Evolutionary conservation across 2,888 invertebrate species (phyloP).

Genomic region (Pachliopta kotzebuea): DNA sequence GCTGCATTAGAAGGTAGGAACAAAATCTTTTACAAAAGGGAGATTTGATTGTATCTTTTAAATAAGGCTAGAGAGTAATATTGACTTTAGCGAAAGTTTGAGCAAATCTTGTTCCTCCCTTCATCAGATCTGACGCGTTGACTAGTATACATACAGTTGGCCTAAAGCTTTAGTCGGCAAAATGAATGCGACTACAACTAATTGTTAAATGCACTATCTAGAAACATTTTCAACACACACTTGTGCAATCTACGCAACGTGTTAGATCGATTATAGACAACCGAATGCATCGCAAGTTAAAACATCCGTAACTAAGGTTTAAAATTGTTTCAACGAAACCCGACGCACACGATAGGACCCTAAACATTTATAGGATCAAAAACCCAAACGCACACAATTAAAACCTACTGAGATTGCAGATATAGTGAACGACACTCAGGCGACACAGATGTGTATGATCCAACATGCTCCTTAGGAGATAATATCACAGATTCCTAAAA

Average conservation of each 20-base stretch:
- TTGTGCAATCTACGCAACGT: slow-evolving; percentile 16
- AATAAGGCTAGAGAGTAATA: not conserved
- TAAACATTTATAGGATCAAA: not conserved
- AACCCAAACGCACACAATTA: slow-evolving; percentile 17
- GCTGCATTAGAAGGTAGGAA: slow-evolving; percentile 22
- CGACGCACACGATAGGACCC: not conserved
- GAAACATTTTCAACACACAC: slow-evolving; percentile 10
- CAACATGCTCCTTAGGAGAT: slow-evolving; percentile 29
- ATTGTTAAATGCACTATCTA: slow-evolving; percentile 23
- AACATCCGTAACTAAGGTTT: slow-evolving; percentile 2
- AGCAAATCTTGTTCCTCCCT: slow-evolving; percentile 20
- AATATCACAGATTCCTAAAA: slow-evolving; percentile 31
- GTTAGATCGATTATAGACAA: slow-evolving; percentile 1
- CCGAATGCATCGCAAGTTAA: slow-evolving; percentile 4
- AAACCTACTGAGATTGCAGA: slow-evolving; percentile 24
- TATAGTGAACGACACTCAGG: slow-evolving; percentile 8
- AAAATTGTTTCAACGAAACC: slow-evolving; percentile 11
- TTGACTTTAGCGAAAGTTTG: not conserved
- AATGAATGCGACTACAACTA: slow-evolving; percentile 13
- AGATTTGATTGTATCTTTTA: not conserved
- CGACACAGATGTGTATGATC: slow-evolving; percentile 7
- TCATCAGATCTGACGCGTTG: slow-evolving; percentile 14
- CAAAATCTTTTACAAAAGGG: slow-evolving; percentile 7
- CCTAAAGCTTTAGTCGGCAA: slow-evolving; percentile 10
- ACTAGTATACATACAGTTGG: slow-evolving; percentile 20